Conservation (phyloP, 92 coral and sea anemone genomes). For the Heteractis magnifica region DNA sequence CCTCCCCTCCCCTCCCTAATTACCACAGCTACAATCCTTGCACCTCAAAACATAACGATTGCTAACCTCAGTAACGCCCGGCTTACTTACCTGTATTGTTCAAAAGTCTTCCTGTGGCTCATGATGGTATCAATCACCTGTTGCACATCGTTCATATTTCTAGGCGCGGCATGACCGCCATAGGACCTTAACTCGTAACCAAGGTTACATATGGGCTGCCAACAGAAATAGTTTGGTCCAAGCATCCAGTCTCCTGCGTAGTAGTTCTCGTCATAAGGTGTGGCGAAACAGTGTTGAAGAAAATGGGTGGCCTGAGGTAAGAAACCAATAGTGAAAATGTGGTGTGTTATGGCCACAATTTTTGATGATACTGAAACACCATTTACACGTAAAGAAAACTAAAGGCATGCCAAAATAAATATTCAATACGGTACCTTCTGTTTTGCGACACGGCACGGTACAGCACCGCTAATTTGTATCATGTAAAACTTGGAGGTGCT, state of each 20-base stretch:
- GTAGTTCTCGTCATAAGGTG: constrained; percentile 83
- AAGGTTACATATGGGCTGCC: constrained; percentile 79
- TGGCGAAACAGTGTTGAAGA: constrained; percentile 73
- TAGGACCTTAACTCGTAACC: constrained; percentile 51
- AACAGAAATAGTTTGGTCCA: constrained; percentile 87
- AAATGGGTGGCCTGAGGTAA: constrained; percentile 66
- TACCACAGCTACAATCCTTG: too few species aligned
- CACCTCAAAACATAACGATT: too few species aligned
- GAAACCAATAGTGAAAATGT: too few species aligned
- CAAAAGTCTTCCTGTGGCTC: constrained; percentile 55
- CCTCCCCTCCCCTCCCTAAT: too few species aligned
- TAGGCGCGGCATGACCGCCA: constrained; percentile 58
- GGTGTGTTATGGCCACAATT: not conserved
- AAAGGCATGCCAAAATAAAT: too few species aligned
- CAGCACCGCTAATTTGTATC: too few species aligned
- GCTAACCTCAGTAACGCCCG: too few species aligned
- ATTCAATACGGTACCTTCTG: too few species aligned
- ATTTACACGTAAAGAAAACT: not conserved
- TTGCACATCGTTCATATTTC: constrained; percentile 55
- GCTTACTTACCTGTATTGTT: constrained; percentile 66
- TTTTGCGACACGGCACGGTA: too few species aligned
- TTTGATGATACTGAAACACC: not conserved
- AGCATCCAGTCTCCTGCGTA: constrained; percentile 93
- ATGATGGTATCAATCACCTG: constrained; percentile 52
- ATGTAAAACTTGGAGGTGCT: too few species aligned